Base-by-base conservation (phyloP, 2,797 vertebrate species). In the Melanotaenia parkinsoni region DNA sequence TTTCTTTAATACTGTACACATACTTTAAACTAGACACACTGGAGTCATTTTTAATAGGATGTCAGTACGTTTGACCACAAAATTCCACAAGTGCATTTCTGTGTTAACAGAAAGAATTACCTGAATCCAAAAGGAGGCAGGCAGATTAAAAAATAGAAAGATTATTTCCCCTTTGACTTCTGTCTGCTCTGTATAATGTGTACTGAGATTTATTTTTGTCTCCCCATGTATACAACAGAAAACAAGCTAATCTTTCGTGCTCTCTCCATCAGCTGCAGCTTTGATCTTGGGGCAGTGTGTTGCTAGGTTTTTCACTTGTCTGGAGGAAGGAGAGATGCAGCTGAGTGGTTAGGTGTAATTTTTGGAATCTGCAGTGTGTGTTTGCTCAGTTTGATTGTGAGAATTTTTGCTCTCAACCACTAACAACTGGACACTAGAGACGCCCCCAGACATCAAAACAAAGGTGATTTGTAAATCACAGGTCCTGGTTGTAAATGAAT, bases 391-490 rank as follows among this genome's bases (percentile, higher is more conserved):
- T 79, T 80, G 82, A 89, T 83, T 77, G 83, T 30, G 0, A 83
- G 82, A 89, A 90, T 86, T 54, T 12, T 76, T 72, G 71, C 77
- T 85, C 85, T 91, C 62, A 83, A 75, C 64, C 74, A 26, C 70
- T 66, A 82, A 78, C 84, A 86, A 81, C 82, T 87, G 84, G 81
- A 89, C 83, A 77, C 77, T 58, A 71, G 65, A 74, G 81, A 83
- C 45, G 32, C 77, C 81, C 73, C 73, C 79, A 79, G 80, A 87
- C 43, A 80, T 67, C 77, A 72, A 88, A 86, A 91, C 89, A 81
- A 88, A 88, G 73, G 70, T 84, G 84, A 88, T 88, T 89, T 86
- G 76, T 85, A 87, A 90, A 92, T 92, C 86, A 69, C 81, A 72
- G 67, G 43, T 28, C 32, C 51, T 65, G 66, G 67, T 80, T 82